Percentiles rank a stretch among this genome's conserved stretches.
These are phyloP conservation scores for Bradypodion pumilum DNA, from an alignment of 2,797 vertebrate genomes.

Conservation along the genomic window DNA sequence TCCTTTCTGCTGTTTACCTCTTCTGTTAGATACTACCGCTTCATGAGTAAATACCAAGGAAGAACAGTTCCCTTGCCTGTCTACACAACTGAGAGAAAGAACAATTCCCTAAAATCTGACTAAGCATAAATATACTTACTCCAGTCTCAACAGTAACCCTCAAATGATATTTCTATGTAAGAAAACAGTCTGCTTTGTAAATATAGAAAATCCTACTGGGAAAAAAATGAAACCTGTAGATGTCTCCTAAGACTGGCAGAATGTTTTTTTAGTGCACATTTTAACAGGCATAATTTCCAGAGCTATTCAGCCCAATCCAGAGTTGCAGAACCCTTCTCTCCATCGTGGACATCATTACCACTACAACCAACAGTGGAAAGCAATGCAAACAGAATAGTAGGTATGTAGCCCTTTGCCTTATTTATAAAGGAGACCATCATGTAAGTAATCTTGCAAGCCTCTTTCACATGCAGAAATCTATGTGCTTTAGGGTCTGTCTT, in stretches of 20 bases:
- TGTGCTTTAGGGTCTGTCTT: neutral
- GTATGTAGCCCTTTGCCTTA: too few species aligned
- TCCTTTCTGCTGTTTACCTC: neutral
- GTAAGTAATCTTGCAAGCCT: neutral
- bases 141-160: neutral
- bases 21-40: conserved; percentile 16
- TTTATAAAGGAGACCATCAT: neutral
- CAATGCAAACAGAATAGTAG: neutral
- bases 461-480: neutral
- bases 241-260: conserved; percentile 15
- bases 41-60: neutral
- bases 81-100: neutral
- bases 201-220: neutral
- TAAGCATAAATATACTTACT: neutral
- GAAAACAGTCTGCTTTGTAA: conserved; percentile 6
- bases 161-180: neutral
- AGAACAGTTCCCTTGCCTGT: neutral
- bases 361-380: neutral
- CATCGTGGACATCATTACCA: neutral
- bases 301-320: neutral
- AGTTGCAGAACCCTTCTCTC: neutral
- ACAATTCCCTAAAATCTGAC: neutral
- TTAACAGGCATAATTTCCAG: neutral
- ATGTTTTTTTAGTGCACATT: neutral
- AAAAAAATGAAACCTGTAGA: neutral